Base-by-base conservation (phyloP, 2,888 invertebrate species). In the Euplagia quadripunctaria region DNA sequence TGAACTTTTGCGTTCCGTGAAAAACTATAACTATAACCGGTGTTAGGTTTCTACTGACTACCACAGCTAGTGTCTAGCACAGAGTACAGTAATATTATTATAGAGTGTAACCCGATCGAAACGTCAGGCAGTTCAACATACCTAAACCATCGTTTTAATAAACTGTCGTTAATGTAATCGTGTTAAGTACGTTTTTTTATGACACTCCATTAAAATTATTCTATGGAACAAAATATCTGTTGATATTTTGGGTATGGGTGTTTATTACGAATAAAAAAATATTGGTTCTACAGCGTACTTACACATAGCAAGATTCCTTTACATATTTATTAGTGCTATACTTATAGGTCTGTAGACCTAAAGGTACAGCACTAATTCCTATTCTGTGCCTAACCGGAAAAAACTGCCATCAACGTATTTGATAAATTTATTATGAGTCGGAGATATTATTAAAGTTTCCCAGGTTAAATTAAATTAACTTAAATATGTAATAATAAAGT, bases 121-220 rank as follows among this genome's bases (percentile, higher is more conserved):
- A 58, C 20, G 4, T n/a, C 11, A 4, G 11, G 55, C 11, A 20
- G 17, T 17, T 11, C 55, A 20, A 58, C 31, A 31, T 31, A 31
- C 31, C 31, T 2, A 55, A n/a, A 9, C 55, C 1, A 55, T 55
- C 55, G 55, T 0, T 58, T 58, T 16, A 51, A n/a, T 58, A 31
- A 31, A 31, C 2, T 31, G 31, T 31, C 31, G 31, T 31, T 31
- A 31, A 46, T 46, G 9, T 46, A 9, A 8, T 46, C 43, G 43
- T 46, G 43, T 4, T 8, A 46, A 46, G 9, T 61, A 20, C 31
- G 12, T 61, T 61, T 14, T 61, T 61, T 20, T 3, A 61, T 31
- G 61, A 61, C 20, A 61, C 61, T 61, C 61, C 61, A 61, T 61
- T 31, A 14, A 31, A 61, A 11, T 61, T 61, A 61, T 61, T 61